Conservation (phyloP, 2,113 vertebrate genomes). For the Notarius quadriscutis region DNA sequence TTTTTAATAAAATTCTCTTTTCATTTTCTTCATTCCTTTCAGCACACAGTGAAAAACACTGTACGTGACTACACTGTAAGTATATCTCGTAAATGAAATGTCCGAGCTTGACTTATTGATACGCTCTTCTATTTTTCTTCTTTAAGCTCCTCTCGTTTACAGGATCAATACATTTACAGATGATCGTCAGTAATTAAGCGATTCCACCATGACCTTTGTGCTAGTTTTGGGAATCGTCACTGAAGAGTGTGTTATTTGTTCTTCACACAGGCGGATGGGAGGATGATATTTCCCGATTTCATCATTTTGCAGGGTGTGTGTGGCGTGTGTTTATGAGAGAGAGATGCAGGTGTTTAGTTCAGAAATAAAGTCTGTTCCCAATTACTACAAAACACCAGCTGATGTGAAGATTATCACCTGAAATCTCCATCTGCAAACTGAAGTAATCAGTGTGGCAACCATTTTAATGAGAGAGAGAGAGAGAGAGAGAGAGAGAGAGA, state of each 20-base stretch:
- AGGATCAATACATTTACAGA: neutral
- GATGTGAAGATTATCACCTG: slow-evolving; percentile 55
- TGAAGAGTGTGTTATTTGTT: neutral
- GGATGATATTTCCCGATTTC: slow-evolving; percentile 42
- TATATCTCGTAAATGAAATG: neutral
- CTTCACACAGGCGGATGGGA: slow-evolving; percentile 1
- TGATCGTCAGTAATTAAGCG: neutral
- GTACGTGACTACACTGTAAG: neutral
- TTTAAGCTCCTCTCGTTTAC: neutral
- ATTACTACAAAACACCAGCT: slow-evolving; percentile 54
- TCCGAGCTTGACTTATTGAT: neutral
- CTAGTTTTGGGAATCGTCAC: neutral
- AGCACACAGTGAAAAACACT: neutral
- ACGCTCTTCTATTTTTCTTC: neutral
- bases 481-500: slow-evolving; percentile 13
- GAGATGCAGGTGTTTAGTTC: slow-evolving; percentile 44
- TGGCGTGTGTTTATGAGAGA: neutral
- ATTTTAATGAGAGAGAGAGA: slow-evolving; percentile 45
- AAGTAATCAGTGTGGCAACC: slow-evolving; percentile 48
- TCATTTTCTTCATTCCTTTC: neutral
- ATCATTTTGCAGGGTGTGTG: slow-evolving; percentile 17
- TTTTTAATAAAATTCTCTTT: neutral
- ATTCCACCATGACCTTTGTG: neutral
- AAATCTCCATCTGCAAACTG: slow-evolving; percentile 49
- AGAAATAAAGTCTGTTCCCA: slow-evolving; percentile 47